Base-by-base conservation (phyloP, 2,113 vertebrate species). In the Turnix velox region DNA sequence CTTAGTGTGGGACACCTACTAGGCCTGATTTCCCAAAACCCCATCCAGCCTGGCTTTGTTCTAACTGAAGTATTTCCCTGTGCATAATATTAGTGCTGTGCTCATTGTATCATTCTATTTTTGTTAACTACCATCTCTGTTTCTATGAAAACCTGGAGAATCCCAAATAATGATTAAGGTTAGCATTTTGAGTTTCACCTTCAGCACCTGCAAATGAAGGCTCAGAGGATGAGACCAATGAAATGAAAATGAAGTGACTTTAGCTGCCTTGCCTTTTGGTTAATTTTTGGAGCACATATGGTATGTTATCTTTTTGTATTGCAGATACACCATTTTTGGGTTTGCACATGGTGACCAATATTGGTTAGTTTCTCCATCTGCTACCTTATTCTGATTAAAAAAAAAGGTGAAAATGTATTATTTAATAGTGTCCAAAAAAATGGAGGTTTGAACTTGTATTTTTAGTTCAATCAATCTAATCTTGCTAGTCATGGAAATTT, bases 111-210 rank as follows among this genome's bases (percentile, higher is more conserved):
- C 43, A 17, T 24, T 51, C 2, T 14, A 7, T 14, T 90, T 67
- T 39, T 72, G 9, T 25, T 33, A 84, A 82, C 76, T 15, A 65
- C 24, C 40, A 25, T 48, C 57, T 82, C 76, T 87, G 12, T 67
- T 86, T 71, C 76, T 55, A 30, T 12, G 48, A 90, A 93, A 71
- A 18, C 37, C 28, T 23, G 10, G 33, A 13, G 18, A 48, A 51
- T 58, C 43, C 59, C 59, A 22, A n/a, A 68, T 61, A 31, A 67
- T 48, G 54, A 87, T 69, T 46, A 67, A 72, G 80, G 65, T 73
- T 27, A 95, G 69, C 73, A 84, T 33, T 55, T 88, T 10, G 28
- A 88, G 18, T 79, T 95, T 91, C 80, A 92, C 84, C 80, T 96
- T 88, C 80, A 91, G 18, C 0, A 55, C 35, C 49, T 78, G 72